Conservation (phyloP, 1,140 invertebrate species). For the Listronotus oregonensis region DNA sequence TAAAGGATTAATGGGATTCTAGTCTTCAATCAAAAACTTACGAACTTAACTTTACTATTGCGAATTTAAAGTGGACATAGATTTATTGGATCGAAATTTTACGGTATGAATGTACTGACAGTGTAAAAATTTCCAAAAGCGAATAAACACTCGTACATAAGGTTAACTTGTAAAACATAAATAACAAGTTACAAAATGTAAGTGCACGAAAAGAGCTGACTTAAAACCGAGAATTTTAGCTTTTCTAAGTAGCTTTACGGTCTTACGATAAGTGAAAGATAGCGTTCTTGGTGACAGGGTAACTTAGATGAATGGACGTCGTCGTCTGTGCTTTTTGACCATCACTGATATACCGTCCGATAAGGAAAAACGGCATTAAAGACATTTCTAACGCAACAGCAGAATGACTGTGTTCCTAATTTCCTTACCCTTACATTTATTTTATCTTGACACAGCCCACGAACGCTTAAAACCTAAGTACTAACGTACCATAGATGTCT, state of each 20-base stretch:
- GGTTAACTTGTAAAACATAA: not conserved
- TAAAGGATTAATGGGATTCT: no score
- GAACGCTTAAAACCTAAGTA: no score
- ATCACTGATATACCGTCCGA: slow-evolving; percentile 27
- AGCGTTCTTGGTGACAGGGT: slow-evolving; percentile 21
- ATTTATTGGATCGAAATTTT: no score
- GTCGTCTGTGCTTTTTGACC: slow-evolving; percentile 22
- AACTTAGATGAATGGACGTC: slow-evolving; percentile 28
- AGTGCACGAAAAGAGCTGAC: not conserved
- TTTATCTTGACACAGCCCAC: no score
- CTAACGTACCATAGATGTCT: no score
- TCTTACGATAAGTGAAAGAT: slow-evolving; percentile 28
- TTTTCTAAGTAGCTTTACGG: not conserved
- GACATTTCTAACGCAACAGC: slow-evolving; percentile 5
- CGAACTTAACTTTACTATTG: no score
- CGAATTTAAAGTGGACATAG: no score
- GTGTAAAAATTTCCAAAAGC: no score
- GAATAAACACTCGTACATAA: no score
- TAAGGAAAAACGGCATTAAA: slow-evolving; percentile 23
- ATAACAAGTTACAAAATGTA: not conserved
- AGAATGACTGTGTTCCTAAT: slow-evolving; percentile 10
- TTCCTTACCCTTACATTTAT: no score
- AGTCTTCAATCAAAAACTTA: no score
- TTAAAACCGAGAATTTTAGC: not conserved
- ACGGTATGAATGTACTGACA: no score